phyloP scores from a whole-genome alignment of 2,113 vertebrate genomes.

The Seriola aureovittata region DNA sequence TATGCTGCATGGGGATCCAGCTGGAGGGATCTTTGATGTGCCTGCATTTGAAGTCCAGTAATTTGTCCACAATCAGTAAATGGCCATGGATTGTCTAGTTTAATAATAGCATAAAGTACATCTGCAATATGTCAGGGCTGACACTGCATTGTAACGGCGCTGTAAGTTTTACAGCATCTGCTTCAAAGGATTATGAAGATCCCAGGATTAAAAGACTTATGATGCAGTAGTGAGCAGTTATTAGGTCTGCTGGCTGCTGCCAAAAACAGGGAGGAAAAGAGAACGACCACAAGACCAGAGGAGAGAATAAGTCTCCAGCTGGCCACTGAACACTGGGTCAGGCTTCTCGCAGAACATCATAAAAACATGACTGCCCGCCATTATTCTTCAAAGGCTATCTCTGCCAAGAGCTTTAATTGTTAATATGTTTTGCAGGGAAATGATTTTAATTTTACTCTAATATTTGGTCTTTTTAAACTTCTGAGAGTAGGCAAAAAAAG shows the following conservation, averaged over 20 bases:
- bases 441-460: constrained; percentile 59
- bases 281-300: constrained; percentile 39
- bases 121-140: constrained; percentile 34
- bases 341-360: constrained; percentile 27
- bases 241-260: constrained; percentile 42
- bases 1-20: constrained; percentile 10
- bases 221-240: constrained; percentile 39
- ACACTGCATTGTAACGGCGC: constrained; percentile 6
- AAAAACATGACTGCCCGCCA: constrained; percentile 39
- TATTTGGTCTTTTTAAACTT: constrained; percentile 52
- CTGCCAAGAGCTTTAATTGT: constrained; percentile 67
- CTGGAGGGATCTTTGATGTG: constrained; percentile 46
- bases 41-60: constrained; percentile 32
- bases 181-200: constrained; percentile 55
- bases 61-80: constrained; percentile 23
- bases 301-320: constrained; percentile 29
- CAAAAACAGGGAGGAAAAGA: constrained; percentile 28
- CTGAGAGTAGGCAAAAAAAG: not conserved
- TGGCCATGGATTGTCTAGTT: constrained; percentile 1
- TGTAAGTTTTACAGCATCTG: constrained; percentile 46
- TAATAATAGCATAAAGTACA: constrained; percentile 27
- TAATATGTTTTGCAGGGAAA: constrained; percentile 62
- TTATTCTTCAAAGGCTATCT: constrained; percentile 65
- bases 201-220: constrained; percentile 49
- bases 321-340: constrained; percentile 33